A percentile compares a stretch with the other conserved stretches of the same genome.
These are phyloP conservation scores for Frankliniella fusca DNA, from an alignment of 2,888 invertebrate genomes.

Conservation along the genomic window DNA sequence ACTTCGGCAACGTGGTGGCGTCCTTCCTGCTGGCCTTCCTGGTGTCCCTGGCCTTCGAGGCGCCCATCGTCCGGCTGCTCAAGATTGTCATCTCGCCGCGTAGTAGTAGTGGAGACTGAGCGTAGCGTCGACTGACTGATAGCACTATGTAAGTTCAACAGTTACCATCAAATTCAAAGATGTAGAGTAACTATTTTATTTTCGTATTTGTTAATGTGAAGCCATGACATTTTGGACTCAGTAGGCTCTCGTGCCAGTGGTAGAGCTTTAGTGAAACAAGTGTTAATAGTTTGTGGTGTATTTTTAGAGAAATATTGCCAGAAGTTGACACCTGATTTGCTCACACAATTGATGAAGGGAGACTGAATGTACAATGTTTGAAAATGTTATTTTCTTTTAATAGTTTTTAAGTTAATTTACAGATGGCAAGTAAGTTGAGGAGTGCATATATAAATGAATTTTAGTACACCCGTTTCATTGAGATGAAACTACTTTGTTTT, in stretches of 20 bases:
- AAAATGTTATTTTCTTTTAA: neutral
- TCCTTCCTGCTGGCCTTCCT: constrained; percentile 74
- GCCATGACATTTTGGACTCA: neutral
- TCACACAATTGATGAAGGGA: neutral
- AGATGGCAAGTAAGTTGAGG: too few species aligned
- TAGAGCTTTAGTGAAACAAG: neutral
- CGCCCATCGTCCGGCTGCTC: constrained; percentile 78
- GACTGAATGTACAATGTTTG: constrained; percentile 3
- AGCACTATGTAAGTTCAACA: neutral
- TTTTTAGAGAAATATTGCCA: neutral
- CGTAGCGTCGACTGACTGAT: neutral
- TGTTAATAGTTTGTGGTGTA: neutral
- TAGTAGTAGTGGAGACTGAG: neutral
- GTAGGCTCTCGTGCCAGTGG: neutral
- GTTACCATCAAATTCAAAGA: neutral
- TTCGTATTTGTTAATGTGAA: neutral
- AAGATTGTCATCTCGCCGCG: constrained; percentile 36
- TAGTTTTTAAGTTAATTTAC: neutral
- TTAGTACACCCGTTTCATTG: too few species aligned
- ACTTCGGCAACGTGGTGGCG: constrained; percentile 74
- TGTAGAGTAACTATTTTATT: too few species aligned
- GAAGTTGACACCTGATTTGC: constrained; percentile 12
- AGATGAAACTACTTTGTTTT: too few species aligned
- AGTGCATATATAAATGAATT: too few species aligned
- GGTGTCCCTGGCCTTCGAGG: constrained; percentile 77